Percentiles rank a stretch among this genome's conserved stretches.
phyloP scores from a whole-genome alignment of 2,113 vertebrate species.

The Miniopterus natalensis region DNA sequence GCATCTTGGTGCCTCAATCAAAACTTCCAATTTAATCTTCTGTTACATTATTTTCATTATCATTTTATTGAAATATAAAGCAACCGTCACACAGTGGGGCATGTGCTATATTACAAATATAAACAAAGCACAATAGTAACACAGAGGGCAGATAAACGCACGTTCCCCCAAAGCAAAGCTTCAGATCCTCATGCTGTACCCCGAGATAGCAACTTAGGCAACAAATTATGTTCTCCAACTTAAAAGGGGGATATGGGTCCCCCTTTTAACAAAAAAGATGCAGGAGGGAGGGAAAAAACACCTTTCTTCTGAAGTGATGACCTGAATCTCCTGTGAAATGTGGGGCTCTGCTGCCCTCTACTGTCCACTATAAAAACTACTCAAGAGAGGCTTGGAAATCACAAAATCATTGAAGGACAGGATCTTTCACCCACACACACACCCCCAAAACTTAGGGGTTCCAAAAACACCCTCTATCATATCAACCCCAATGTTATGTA shows the following conservation, averaged over 20 bases:
- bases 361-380: constrained; percentile 68
- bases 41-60: neutral
- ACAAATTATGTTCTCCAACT: neutral
- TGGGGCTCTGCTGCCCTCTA: constrained; percentile 89
- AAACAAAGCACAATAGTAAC: neutral
- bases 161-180: neutral
- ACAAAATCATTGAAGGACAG: neutral
- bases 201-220: neutral
- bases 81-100: neutral
- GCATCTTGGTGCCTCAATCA: neutral
- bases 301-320: fast-evolving
- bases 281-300: neutral
- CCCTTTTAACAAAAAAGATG: constrained; percentile 37
- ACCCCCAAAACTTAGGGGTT: neutral
- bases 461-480: neutral
- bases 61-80: constrained; percentile 22
- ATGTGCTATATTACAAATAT: neutral
- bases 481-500: neutral
- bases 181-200: neutral
- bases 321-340: constrained; percentile 39
- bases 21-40: constrained; percentile 10
- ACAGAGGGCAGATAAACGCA: neutral
- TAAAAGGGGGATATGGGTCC: neutral
- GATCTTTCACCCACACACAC: neutral
- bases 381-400: neutral